phyloP scores from a whole-genome alignment of 1,140 invertebrate species.

The Lasaia peninsularis region DNA sequence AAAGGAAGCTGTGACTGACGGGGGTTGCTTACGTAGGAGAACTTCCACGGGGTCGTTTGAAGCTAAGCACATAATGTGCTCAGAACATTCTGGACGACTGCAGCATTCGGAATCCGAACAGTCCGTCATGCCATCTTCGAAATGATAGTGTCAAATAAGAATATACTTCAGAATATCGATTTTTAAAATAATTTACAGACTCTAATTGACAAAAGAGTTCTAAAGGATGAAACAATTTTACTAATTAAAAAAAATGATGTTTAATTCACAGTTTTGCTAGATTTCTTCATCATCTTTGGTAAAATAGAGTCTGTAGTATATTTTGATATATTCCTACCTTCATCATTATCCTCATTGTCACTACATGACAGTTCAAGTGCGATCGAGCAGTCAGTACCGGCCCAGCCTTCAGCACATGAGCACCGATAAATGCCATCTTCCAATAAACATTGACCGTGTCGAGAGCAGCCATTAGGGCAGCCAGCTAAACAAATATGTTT shows the following conservation, averaged over 20 bases:
- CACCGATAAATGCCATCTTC: constrained; percentile 94
- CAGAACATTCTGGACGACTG: constrained; percentile 87
- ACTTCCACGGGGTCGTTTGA: constrained; percentile 97
- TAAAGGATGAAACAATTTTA: no score
- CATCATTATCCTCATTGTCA: constrained; percentile 97
- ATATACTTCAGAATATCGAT: background rate
- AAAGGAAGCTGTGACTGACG: constrained; percentile 97
- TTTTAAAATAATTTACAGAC: no score
- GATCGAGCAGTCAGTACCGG: constrained; percentile 93
- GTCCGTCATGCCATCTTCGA: constrained; percentile 96
- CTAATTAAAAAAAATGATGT: no score
- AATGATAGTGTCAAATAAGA: constrained; percentile 28
- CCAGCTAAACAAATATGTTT: constrained; percentile 83
- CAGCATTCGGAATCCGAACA: constrained; percentile 99
- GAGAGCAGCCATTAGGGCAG: constrained; percentile 94
- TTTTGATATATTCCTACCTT: constrained; percentile 82
- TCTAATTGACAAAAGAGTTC: no score
- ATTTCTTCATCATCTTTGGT: no score
- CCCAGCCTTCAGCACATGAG: constrained; percentile 94
- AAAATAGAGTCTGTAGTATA: no score
- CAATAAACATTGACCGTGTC: constrained; percentile 92
- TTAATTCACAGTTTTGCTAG: no score
- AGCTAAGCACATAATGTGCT: constrained; percentile 95
- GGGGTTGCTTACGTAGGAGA: constrained; percentile 95
- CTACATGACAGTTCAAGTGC: constrained; percentile 94